Conservation (phyloP, 2,113 vertebrate species). For the Nymphicus hollandicus region DNA sequence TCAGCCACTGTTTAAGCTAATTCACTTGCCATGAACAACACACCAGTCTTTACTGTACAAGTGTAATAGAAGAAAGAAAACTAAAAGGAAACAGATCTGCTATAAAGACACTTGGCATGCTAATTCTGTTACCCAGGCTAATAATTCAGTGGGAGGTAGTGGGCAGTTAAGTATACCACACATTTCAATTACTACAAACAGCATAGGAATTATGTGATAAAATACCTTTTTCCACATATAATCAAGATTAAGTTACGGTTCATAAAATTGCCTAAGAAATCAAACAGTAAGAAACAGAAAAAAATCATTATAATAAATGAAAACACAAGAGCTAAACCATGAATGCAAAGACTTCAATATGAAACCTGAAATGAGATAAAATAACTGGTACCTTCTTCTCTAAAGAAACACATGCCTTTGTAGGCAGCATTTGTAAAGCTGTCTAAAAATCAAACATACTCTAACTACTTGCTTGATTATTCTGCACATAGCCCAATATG, state of each 20-base stretch:
- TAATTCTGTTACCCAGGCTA: neutral
- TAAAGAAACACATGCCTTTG: neutral
- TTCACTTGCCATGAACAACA: neutral
- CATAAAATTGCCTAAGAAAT: neutral
- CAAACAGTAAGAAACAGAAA: neutral
- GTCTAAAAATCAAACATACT: neutral
- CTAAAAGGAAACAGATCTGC: neutral
- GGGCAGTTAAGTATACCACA: neutral
- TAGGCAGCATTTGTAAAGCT: neutral
- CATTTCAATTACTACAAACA: neutral
- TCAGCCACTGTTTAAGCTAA: neutral
- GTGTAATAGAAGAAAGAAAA: neutral
- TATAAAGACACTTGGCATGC: neutral
- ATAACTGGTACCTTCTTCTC: neutral
- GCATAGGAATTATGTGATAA: neutral
- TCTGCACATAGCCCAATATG: neutral
- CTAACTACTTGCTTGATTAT: neutral
- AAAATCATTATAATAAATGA: neutral
- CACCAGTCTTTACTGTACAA: neutral
- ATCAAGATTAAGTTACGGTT: neutral
- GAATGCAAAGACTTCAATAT: neutral
- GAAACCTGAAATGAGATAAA: neutral
- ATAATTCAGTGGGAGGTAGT: neutral
- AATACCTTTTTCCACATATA: neutral
- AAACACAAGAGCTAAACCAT: neutral